Evolutionary conservation across 2,888 invertebrate species (phyloP), one percentile per base, ranked within the genome.

Genomic region (Punctoribates punctum): DNA sequence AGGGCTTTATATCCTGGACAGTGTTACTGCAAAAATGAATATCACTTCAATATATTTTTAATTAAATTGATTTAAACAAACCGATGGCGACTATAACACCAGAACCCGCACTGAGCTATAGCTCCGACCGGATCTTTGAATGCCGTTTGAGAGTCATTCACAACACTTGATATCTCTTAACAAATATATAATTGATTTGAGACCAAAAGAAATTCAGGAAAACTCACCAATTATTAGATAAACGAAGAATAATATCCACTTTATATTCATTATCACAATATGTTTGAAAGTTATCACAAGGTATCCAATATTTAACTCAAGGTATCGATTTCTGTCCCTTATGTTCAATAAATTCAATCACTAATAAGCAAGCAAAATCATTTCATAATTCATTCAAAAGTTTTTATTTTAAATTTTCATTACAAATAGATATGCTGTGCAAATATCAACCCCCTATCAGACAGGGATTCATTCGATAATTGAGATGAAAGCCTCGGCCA

Each of bases 381-480:
- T n/a, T n/a, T n/a, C n/a, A n/a, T n/a, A n/a, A n/a, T n/a, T n/a
- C n/a, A n/a, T n/a, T n/a, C n/a, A n/a, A n/a, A n/a, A n/a, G n/a
- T n/a, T n/a, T n/a, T n/a, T n/a, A n/a, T n/a, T n/a, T n/a, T n/a
- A n/a, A n/a, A n/a, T n/a, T n/a, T n/a, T n/a, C n/a, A n/a, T n/a
- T n/a, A n/a, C n/a, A n/a, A n/a, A n/a, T n/a, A n/a, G n/a, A n/a
- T n/a, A n/a, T n/a, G n/a, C n/a, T n/a, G n/a, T n/a, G n/a, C 34
- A 34, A 34, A 34, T 34, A 34, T 34, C 29, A 76, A 11, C 77
- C 77, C 34, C 70, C 75, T n/a, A 77, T 70, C 13, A 77, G 23
- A 73, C 81, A 81, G 17, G 78, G 77, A 27, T 79, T 80, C 75
- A 80, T 79, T 20, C 70, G 74, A 54, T 79, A 81, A 48, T 78